phyloP scores from a whole-genome alignment of 2,888 invertebrate species.

The Ochropleura plecta region DNA sequence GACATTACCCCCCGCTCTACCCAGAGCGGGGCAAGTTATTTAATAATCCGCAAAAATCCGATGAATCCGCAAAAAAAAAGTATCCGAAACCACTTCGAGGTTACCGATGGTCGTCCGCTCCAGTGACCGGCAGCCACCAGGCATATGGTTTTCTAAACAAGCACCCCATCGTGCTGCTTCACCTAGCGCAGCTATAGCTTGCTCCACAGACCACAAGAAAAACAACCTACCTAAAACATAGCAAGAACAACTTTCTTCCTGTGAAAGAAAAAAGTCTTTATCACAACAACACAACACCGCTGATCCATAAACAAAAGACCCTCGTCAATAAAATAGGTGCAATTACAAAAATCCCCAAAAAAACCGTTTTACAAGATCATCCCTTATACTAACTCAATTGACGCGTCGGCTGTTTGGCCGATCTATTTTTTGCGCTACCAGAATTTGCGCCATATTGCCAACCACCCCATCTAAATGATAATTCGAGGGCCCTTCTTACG shows the following conservation, averaged over 20 bases:
- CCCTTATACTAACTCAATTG: conserved; percentile 84
- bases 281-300: conserved; percentile 55
- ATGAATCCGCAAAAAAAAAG: no score
- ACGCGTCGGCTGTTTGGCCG: conserved; percentile 75
- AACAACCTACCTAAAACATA: neutral
- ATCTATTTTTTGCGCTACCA: conserved; percentile 80
- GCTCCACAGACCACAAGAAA: neutral
- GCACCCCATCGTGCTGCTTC: neutral
- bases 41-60: no score
- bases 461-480: conserved; percentile 90
- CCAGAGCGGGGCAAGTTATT: no score
- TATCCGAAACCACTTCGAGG: no score
- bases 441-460: conserved; percentile 87
- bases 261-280: conserved; percentile 40
- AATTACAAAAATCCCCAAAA: conserved; percentile 79
- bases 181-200: neutral
- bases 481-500: conserved; percentile 88
- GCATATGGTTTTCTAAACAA: neutral
- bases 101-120: neutral
- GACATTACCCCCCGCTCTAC: no score
- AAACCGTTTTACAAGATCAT: conserved; percentile 76
- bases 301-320: conserved; percentile 71
- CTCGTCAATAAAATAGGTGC: conserved; percentile 76
- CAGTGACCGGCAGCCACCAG: neutral
- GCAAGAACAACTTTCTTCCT: neutral